phyloP scores from a whole-genome alignment of 2,797 vertebrate genomes.

The Falco columbarius region DNA sequence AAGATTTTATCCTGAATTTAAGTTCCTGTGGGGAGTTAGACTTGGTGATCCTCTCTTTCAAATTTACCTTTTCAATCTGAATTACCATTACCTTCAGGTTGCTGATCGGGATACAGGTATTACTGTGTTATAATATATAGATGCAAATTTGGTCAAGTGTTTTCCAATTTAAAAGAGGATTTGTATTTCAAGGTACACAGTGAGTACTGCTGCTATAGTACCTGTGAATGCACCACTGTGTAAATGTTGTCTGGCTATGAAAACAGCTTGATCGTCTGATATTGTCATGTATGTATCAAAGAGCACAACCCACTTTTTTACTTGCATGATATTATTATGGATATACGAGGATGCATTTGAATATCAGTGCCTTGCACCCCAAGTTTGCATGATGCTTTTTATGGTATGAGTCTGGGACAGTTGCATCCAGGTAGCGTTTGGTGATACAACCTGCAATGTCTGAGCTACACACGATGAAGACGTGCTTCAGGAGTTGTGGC shows the following conservation, averaged over 20 bases:
- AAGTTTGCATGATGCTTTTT: accelerated
- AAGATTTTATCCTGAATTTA: background rate
- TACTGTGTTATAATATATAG: background rate
- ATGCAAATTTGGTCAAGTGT: background rate
- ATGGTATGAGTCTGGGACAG: accelerated
- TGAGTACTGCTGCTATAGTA: background rate
- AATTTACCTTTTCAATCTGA: background rate
- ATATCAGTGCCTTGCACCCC: background rate
- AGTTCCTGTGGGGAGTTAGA: background rate
- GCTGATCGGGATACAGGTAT: background rate
- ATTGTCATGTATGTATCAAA: accelerated
- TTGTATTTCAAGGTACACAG: accelerated
- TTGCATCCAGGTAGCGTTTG: background rate
- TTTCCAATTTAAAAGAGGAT: background rate
- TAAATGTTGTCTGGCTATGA: no score
- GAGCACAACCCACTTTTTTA: background rate
- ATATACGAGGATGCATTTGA: accelerated
- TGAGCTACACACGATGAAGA: accelerated
- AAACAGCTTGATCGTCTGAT: background rate
- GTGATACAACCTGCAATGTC: no score
- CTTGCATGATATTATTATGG: accelerated
- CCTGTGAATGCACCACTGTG: background rate
- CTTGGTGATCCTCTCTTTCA: background rate
- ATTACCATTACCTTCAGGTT: background rate
- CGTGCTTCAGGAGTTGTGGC: background rate